Base-by-base conservation (phyloP, 1,140 invertebrate genomes). In the Caenorhabditis brenneri region DNA sequence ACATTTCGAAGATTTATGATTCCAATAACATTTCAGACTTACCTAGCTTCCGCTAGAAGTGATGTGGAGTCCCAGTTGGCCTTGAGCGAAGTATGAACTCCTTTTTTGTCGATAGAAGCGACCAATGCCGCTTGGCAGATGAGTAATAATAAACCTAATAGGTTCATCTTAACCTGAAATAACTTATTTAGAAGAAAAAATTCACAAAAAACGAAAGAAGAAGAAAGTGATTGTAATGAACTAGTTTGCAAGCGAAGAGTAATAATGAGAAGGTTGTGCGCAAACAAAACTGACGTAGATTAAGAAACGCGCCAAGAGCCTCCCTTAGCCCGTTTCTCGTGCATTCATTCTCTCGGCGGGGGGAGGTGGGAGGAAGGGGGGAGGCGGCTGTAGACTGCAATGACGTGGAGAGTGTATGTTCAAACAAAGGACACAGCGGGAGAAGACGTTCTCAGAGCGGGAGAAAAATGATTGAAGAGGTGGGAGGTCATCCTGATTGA, bases 41-140 rank as follows among this genome's bases (percentile, higher is more conserved):
- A 90, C 88, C 88, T 91, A 7, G 89, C 87, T 84, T 90, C 89
- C 0, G 90, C 90, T 42, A 90, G 39, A 31, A 90, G 86, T 16
- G 89, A 90, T 7, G 89, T 90, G 19, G 90, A 88, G 19, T 83
- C 49, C 90, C 90, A 90, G 65, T 87, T 86, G 16, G 90, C 82
- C 31, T 87, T 82, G 15, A 90, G 81, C 4, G 88, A 88, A 10
- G 84, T 88, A 29, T 83, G 87, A 22, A 90, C 89, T 9, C 53
- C 42, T 81, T 89, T 89, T 74, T 89, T 85, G 2, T 80, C 49
- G 19, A n/a, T n/a, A 48, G 80, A 12, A 3, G 22, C 22, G 7
- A 49, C 42, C 4, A 48, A 6, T 1, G 74, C 49, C 42, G 48
- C 36, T n/a, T 55, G 46, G 42, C 55, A 53, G 10, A 36, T 10